Evolutionary conservation across 2,888 invertebrate genomes (phyloP), one percentile per base, ranked within the genome.

Genomic region (Bellardia pandia): DNA sequence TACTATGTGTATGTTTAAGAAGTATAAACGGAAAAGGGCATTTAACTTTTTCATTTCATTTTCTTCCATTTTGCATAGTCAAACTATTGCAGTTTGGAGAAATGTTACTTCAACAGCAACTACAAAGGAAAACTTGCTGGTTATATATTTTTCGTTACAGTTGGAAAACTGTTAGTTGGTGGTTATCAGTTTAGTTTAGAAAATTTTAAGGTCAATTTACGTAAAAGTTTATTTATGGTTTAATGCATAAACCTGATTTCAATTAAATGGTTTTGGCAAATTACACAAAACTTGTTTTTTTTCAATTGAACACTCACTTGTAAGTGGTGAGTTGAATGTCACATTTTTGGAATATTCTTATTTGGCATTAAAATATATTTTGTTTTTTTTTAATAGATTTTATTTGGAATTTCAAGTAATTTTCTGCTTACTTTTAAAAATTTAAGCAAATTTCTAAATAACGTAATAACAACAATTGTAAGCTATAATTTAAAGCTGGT

Each of bases 211-310:
- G 82, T 76, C 69, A 62, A 42, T 23, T 64, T 45, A 75, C 7
- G 3, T 40, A 48, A 30, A 75, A 42, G 30, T 76, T 69, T 42
- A 2, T 48, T 75, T 48, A 7, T 30, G 58, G 68, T 68, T 58
- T 7, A 33, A 45, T 37, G n/a, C 14, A 6, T 48, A 64, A 81
- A 74, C 11, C 45, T 45, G 33, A 16, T 66, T 74, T 74, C 66
- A 82, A 69, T 60, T 60, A 82, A 60, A 76, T 69, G 51, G n/a
- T 76, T 82, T 82, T 62, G 60, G 33, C 33, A 16, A 62, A 82
- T 76, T 69, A 60, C 51, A 51, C n/a, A 58, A 56, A 81, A 45
- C 23, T 66, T 56, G 64, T 58, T 74, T 56, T 23, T 23, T 23
- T 48, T 14, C 3, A 48, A 37, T 16, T 60, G 1, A n/a, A n/a